phyloP scores from a whole-genome alignment of 1,140 invertebrate species.

The Acromyrmex charruanus region DNA sequence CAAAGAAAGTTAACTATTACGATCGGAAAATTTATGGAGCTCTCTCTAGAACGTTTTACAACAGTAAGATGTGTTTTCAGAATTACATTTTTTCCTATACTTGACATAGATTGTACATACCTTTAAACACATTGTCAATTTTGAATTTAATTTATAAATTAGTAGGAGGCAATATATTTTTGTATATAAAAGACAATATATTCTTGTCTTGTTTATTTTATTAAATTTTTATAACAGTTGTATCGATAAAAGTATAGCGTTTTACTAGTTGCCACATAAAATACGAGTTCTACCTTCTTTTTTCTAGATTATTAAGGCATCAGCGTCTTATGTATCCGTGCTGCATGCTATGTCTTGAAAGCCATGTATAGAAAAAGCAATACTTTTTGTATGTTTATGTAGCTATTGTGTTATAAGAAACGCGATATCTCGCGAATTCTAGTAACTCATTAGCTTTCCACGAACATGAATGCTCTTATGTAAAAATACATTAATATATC shows the following conservation, averaged over 20 bases:
- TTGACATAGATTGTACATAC: not conserved
- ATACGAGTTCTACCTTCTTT: slow-evolving; percentile 10
- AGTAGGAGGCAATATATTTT: not conserved
- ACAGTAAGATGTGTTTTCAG: slow-evolving; percentile 47
- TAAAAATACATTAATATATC: slow-evolving; percentile 44
- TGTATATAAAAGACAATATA: not conserved
- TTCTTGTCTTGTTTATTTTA: not conserved
- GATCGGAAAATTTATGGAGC: slow-evolving; percentile 61
- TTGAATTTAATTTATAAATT: slow-evolving; percentile 2
- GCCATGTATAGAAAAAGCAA: not conserved
- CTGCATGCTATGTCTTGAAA: slow-evolving; percentile 62
- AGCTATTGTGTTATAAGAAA: slow-evolving; percentile 36
- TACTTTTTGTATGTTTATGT: slow-evolving; percentile 19
- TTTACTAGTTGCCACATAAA: not conserved
- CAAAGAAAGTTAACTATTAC: slow-evolving; percentile 61
- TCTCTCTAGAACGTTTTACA: slow-evolving; percentile 59
- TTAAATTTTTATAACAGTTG: not conserved
- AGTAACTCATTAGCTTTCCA: slow-evolving; percentile 27
- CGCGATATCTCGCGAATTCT: slow-evolving; percentile 1
- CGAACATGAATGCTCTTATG: not conserved
- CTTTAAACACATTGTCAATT: not conserved
- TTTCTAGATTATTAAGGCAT: slow-evolving; percentile 64
- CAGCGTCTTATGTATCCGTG: slow-evolving; percentile 65
- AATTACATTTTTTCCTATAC: not conserved
- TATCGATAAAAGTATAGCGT: not conserved